These are phyloP conservation scores for Tetramorium parvispinum DNA, from an alignment of 1,140 invertebrate species.

Conservation along the genomic window DNA sequence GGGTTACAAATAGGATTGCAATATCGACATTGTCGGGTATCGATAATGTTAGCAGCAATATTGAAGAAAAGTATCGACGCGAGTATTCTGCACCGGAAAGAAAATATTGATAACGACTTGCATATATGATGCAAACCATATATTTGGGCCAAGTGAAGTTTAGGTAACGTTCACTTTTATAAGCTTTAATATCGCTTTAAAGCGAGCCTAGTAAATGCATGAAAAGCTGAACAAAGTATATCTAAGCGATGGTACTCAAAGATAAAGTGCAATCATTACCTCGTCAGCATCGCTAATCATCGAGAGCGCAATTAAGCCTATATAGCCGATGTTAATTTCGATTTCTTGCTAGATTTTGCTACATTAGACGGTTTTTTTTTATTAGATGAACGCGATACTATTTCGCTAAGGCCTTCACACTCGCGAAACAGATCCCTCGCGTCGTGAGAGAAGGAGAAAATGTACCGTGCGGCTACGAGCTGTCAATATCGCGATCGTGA, in stretches of 20 bases:
- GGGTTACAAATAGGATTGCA: slow-evolving; percentile 18
- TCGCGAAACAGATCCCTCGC: not conserved
- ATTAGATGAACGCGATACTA: not conserved
- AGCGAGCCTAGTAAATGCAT: not conserved
- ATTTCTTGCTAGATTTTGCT: not conserved
- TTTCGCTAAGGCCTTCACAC: not conserved
- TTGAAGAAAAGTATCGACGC: slow-evolving; percentile 13
- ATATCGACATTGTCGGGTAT: slow-evolving; percentile 11
- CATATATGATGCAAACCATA: not conserved
- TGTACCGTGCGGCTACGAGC: not conserved
- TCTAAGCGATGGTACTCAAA: no score
- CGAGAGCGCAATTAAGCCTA: not conserved
- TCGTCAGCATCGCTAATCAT: not conserved
- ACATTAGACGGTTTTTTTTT: not conserved
- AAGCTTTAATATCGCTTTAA: not conserved
- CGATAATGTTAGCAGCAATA: slow-evolving; percentile 13
- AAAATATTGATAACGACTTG: slow-evolving; percentile 17
- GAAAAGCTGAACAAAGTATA: not conserved
- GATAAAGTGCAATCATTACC: not conserved
- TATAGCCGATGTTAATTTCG: not conserved
- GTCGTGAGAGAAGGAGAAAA: not conserved
- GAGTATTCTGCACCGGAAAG: not conserved
- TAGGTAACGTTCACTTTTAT: not conserved
- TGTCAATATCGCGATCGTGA: slow-evolving; percentile 41
- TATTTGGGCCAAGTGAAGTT: not conserved